phyloP scores from a whole-genome alignment of 2,888 invertebrate species.

The Cataglyphis cursor region DNA sequence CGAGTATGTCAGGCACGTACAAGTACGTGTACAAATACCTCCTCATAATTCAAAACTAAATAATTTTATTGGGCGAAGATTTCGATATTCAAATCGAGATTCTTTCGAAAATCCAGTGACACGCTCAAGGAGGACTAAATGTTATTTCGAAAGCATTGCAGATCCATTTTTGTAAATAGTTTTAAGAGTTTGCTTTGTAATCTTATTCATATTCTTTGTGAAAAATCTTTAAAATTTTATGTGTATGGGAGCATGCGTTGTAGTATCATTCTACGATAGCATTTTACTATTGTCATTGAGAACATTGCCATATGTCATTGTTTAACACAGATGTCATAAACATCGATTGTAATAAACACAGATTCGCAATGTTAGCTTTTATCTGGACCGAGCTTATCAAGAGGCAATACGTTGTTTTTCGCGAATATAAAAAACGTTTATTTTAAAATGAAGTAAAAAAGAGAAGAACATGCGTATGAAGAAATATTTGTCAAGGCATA shows the following conservation, averaged over 20 bases:
- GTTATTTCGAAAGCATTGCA: slow-evolving; percentile 61
- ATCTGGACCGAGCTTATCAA: slow-evolving; percentile 66
- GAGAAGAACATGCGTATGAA: slow-evolving; percentile 14
- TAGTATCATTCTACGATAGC: slow-evolving; percentile 45
- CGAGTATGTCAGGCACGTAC: slow-evolving; percentile 52
- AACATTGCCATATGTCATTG: slow-evolving; percentile 24
- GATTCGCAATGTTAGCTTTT: slow-evolving; percentile 54
- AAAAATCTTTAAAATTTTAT: slow-evolving; percentile 61
- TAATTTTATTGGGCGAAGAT: slow-evolving; percentile 7
- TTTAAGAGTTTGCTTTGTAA: slow-evolving; percentile 74
- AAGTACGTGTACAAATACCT: slow-evolving; percentile 33
- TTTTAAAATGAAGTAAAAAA: slow-evolving; percentile 45
- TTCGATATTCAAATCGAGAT: slow-evolving; percentile 20
- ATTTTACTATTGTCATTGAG: slow-evolving; percentile 45
- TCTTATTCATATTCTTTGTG: slow-evolving; percentile 65
- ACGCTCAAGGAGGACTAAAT: slow-evolving; percentile 39
- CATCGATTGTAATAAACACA: slow-evolving; percentile 2
- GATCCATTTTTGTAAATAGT: slow-evolving; percentile 82
- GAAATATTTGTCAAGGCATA: slow-evolving; percentile 7
- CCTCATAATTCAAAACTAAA: slow-evolving; percentile 5
- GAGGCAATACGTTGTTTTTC: slow-evolving; percentile 50
- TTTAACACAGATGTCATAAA: slow-evolving; percentile 1
- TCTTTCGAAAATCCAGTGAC: slow-evolving; percentile 36
- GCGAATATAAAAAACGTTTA: slow-evolving; percentile 1
- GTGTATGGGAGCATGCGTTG: slow-evolving; percentile 57